Evolutionary conservation across 2,888 invertebrate genomes (phyloP).

Genomic region (Lottia gigantea): DNA sequence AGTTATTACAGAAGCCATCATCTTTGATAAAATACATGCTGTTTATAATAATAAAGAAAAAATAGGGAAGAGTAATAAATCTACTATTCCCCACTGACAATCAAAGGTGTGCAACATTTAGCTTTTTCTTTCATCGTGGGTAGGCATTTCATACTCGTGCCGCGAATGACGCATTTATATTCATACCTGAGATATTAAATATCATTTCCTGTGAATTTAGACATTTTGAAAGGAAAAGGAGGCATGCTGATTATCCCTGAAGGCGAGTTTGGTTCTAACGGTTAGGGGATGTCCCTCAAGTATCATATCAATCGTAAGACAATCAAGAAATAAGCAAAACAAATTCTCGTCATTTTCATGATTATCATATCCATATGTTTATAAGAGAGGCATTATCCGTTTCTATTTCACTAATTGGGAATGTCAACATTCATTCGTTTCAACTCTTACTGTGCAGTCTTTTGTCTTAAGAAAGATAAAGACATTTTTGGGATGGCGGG

Average conservation of each 20-base stretch:
- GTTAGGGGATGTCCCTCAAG: slow-evolving; percentile 5
- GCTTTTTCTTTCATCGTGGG: neutral
- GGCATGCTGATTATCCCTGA: neutral
- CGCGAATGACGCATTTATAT: slow-evolving; percentile 3
- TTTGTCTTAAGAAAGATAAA: neutral
- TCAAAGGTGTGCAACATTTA: neutral
- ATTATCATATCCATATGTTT: slow-evolving; percentile 2
- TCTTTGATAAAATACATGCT: slow-evolving; percentile 1
- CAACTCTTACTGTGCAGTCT: neutral
- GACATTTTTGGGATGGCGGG: neutral
- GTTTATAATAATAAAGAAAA: slow-evolving; percentile 1
- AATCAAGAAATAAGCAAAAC: neutral
- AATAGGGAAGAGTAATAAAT: neutral
- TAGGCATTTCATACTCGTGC: slow-evolving; percentile 4
- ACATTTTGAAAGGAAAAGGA: slow-evolving; percentile 8
- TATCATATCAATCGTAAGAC: neutral
- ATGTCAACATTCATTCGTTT: slow-evolving; percentile 8
- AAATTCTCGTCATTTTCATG: neutral
- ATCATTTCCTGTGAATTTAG: slow-evolving; percentile 2
- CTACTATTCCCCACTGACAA: neutral
- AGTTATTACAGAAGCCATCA: neutral
- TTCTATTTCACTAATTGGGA: neutral
- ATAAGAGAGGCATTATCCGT: neutral
- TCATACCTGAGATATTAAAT: slow-evolving; percentile 1
- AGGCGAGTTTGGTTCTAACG: slow-evolving; percentile 6